A percentile compares a stretch with the other conserved stretches of the same genome.
Evolutionary conservation across 2,113 vertebrate species (phyloP).

Genomic region (Hypomesus transpacificus): DNA sequence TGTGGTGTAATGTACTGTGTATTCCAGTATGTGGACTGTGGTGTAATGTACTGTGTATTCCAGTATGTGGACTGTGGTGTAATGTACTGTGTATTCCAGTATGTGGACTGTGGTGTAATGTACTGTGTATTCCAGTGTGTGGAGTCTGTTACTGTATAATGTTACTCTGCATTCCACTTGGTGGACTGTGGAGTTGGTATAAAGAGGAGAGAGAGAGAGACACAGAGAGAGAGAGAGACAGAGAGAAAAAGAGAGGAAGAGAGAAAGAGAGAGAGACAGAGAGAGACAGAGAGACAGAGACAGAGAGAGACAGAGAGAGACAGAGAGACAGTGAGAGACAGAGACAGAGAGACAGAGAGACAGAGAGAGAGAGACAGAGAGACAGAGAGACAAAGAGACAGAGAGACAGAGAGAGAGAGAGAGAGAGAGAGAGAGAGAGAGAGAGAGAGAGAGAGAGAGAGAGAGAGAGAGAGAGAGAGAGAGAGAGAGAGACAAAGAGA

Average conservation of each 20-base stretch:
- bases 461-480: background rate
- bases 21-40: too few relatives aligned
- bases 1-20: too few relatives aligned
- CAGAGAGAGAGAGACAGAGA: background rate
- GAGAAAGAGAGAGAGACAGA: background rate
- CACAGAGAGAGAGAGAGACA: constrained; percentile 14
- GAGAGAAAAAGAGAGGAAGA: background rate
- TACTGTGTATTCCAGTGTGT: too few relatives aligned
- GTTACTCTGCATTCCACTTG: too few relatives aligned
- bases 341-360: background rate
- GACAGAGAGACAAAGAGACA: constrained; percentile 4
- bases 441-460: background rate
- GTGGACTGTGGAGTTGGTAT: too few relatives aligned
- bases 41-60: too few relatives aligned
- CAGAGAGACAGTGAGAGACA: too few relatives aligned
- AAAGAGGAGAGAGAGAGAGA: background rate
- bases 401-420: too few relatives aligned
- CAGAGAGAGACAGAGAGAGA: background rate
- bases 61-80: too few relatives aligned
- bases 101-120: too few relatives aligned
- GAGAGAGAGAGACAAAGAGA: background rate
- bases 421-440: background rate
- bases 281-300: background rate
- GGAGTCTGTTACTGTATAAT: too few relatives aligned
- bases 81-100: too few relatives aligned